A percentile compares a stretch with the other conserved stretches of the same genome.
Conservation (phyloP, 2,888 invertebrate species). For the Ichneumoninae sp. region DNA sequence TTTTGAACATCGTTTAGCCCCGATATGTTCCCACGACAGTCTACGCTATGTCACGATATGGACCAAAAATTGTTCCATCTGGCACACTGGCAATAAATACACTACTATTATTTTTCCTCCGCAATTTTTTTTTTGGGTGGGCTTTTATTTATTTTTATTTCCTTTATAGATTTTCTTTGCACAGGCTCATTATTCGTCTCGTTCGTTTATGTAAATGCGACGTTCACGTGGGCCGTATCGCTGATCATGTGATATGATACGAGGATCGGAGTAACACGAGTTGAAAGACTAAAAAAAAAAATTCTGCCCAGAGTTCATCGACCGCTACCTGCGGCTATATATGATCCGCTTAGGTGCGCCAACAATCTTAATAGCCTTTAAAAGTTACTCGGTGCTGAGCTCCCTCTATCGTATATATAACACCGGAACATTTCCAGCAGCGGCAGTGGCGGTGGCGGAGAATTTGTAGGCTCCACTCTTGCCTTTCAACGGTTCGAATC, state of each 20-base stretch:
- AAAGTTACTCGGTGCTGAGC: constrained; percentile 67
- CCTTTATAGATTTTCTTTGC: neutral
- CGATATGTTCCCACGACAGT: too few relatives aligned
- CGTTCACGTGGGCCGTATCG: neutral
- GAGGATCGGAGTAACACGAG: neutral
- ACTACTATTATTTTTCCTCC: too few relatives aligned
- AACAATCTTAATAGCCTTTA: constrained; percentile 76
- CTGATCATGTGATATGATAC: constrained; percentile 4
- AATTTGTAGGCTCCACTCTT: constrained; percentile 23
- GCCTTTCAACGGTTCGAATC: constrained; percentile 36
- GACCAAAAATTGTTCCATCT: too few relatives aligned
- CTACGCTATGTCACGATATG: too few relatives aligned
- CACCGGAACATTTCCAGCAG: neutral
- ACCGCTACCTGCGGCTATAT: constrained; percentile 57
- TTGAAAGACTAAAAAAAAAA: neutral
- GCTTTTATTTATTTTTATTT: neutral
- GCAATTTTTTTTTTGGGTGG: too few relatives aligned
- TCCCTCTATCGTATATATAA: constrained; percentile 4
- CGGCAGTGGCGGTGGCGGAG: neutral
- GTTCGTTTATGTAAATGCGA: constrained; percentile 15
- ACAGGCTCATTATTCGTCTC: neutral
- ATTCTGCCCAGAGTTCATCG: constrained; percentile 1
- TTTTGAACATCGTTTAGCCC: too few relatives aligned
- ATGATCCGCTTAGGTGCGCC: constrained; percentile 73
- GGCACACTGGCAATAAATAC: too few relatives aligned